phyloP scores from a whole-genome alignment of 2,113 vertebrate species.

The Crypturellus undulatus region DNA sequence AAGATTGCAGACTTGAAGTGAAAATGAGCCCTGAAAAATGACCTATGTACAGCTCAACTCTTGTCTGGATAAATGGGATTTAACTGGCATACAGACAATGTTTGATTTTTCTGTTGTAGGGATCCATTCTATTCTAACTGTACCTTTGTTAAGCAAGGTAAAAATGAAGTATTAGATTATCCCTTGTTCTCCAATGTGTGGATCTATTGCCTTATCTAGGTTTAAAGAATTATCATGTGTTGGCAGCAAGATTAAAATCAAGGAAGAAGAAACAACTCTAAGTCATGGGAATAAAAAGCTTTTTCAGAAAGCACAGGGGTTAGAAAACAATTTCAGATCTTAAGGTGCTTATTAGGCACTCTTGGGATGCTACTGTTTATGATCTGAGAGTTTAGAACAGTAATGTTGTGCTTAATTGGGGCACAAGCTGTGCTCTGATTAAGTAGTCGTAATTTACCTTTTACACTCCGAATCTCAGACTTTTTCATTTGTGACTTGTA shows the following conservation, averaged over 20 bases:
- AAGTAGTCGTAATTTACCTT: neutral
- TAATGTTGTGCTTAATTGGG: neutral
- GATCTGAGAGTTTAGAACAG: neutral
- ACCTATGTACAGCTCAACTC: neutral
- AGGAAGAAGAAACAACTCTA: neutral
- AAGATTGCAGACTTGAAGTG: neutral
- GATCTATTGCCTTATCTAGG: neutral
- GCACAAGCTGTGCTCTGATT: neutral
- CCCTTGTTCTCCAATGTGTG: neutral
- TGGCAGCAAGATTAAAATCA: neutral
- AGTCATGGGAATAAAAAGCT: neutral
- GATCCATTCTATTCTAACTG: neutral
- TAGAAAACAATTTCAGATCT: neutral
- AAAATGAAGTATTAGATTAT: neutral
- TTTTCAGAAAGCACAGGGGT: neutral
- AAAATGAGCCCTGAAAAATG: neutral
- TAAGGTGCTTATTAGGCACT: neutral
- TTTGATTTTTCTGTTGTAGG: neutral
- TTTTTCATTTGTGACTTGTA: neutral
- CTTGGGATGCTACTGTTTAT: neutral
- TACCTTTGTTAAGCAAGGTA: neutral
- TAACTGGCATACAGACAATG: neutral
- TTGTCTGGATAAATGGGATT: neutral
- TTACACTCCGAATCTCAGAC: neutral
- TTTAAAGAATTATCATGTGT: neutral